phyloP scores from a whole-genome alignment of 2,888 invertebrate species.

The Marronus borbonicus region DNA sequence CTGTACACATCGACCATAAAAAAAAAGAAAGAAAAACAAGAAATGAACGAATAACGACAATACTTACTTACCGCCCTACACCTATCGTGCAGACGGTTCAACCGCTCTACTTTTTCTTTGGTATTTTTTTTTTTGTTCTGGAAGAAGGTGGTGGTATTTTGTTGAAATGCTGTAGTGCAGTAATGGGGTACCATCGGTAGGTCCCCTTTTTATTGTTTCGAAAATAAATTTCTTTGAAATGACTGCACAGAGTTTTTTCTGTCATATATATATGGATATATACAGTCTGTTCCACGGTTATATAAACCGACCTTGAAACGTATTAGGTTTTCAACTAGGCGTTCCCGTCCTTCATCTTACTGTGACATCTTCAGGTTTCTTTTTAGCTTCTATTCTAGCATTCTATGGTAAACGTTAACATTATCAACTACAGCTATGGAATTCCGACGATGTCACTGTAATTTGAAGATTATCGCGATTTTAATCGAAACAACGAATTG shows the following conservation, averaged over 20 bases:
- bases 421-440: too few species aligned
- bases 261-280: too few species aligned
- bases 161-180: not conserved
- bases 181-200: not conserved
- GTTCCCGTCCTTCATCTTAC: too few species aligned
- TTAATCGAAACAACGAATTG: too few species aligned
- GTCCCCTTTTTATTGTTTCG: not conserved
- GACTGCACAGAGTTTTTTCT: conserved; percentile 52
- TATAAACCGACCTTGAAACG: too few species aligned
- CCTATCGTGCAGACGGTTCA: conserved; percentile 61
- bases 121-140: conserved; percentile 1
- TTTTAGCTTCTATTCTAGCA: too few species aligned
- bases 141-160: not conserved
- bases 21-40: conserved; percentile 15
- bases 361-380: too few species aligned
- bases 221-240: conserved; percentile 53
- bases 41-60: not conserved
- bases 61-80: conserved; percentile 60
- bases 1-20: conserved; percentile 56
- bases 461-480: too few species aligned
- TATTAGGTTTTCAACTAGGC: too few species aligned
- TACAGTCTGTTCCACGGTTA: too few species aligned
- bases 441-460: too few species aligned
- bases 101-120: not conserved
- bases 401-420: too few species aligned